Percentiles rank a stretch among this genome's conserved stretches.
These are phyloP conservation scores for Monodelphis domestica DNA, from an alignment of 2,797 vertebrate species.

Conservation along the genomic window DNA sequence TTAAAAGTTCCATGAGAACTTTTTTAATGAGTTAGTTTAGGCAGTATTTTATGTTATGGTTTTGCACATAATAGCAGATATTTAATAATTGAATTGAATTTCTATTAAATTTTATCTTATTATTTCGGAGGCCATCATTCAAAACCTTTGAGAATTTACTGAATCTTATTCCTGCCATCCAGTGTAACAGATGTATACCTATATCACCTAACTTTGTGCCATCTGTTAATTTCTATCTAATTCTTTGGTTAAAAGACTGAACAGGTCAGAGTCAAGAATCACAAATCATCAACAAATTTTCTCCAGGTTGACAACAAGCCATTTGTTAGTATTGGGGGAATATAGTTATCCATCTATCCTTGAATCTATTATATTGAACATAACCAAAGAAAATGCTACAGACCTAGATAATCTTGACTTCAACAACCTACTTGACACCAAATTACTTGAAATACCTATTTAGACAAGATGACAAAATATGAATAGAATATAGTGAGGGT, in stretches of 20 bases:
- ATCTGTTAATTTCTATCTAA: background rate
- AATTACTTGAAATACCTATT: background rate
- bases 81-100: background rate
- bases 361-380: background rate
- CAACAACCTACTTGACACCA: background rate
- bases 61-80: background rate
- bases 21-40: background rate
- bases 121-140: background rate
- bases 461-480: background rate
- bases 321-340: too few species aligned
- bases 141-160: background rate
- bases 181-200: background rate
- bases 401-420: background rate
- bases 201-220: background rate
- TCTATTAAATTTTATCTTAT: background rate
- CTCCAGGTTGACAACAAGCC: background rate
- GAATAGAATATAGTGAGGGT: background rate
- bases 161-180: background rate
- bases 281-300: too few species aligned
- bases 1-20: background rate
- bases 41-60: background rate
- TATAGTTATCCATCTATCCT: background rate
- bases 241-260: background rate
- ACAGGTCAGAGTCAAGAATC: background rate
- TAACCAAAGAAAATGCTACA: background rate